Percentiles rank a stretch among this genome's conserved stretches.
Conservation (phyloP, 2,113 vertebrate genomes). For the Pteronura brasiliensis region DNA sequence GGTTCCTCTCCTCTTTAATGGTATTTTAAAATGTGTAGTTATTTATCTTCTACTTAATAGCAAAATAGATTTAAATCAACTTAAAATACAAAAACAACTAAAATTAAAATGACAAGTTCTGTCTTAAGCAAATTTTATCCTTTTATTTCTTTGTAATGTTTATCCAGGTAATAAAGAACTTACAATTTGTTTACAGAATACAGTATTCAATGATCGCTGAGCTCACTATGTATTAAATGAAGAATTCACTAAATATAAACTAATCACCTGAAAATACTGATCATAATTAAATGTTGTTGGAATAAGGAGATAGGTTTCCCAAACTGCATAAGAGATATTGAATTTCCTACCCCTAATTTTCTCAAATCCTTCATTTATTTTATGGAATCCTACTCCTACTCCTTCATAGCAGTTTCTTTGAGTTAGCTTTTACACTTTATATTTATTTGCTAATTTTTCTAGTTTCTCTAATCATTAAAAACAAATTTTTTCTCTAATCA, state of each 20-base stretch:
- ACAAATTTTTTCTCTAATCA: neutral
- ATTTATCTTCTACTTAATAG: neutral
- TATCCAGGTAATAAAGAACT: neutral
- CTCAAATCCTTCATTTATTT: neutral
- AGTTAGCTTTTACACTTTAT: neutral
- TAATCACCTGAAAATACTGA: neutral
- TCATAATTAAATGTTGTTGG: neutral
- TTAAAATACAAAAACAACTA: neutral
- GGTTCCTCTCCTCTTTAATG: neutral
- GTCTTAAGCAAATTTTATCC: neutral
- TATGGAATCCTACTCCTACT: neutral
- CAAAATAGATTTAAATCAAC: neutral
- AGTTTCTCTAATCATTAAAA: neutral
- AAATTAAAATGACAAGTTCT: neutral
- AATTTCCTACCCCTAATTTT: neutral
- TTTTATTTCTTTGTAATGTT: neutral
- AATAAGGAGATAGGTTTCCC: neutral
- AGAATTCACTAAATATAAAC: neutral
- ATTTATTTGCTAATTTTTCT: neutral
- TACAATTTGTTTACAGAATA: neutral
- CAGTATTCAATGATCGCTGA: neutral
- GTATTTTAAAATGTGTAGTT: neutral
- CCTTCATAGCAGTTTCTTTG: neutral
- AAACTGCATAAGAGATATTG: neutral
- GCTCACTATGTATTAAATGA: neutral